Conservation (phyloP, 2,113 vertebrate species). For the Lycocorax pyrrhopterus region DNA sequence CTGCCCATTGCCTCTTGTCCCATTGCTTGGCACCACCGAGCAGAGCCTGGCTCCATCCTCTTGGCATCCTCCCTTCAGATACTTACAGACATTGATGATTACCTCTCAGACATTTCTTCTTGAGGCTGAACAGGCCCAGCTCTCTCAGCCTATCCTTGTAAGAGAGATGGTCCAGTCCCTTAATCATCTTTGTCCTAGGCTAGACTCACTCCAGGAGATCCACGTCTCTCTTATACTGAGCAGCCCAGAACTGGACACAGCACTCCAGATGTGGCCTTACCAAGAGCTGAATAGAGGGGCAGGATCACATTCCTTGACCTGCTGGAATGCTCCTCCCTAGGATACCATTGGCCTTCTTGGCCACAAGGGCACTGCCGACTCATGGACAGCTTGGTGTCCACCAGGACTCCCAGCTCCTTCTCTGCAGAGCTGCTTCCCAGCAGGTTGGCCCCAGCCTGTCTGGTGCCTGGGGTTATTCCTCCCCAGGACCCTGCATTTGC, state of each 20-base stretch:
- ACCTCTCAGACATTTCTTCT: not conserved
- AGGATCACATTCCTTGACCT: not conserved
- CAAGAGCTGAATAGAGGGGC: not conserved
- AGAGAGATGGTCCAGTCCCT: not conserved
- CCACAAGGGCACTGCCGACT: not conserved
- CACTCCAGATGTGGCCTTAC: not conserved
- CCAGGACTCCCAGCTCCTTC: not conserved
- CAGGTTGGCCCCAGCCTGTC: not conserved
- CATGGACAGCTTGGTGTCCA: not conserved
- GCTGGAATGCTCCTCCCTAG: not conserved
- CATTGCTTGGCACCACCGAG: fast-evolving
- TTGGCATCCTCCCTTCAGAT: not conserved
- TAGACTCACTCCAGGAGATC: not conserved
- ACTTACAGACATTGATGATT: not conserved
- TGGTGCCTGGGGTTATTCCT: not conserved
- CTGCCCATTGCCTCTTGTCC: not conserved
- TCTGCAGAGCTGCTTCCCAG: not conserved
- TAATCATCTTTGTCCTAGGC: not conserved
- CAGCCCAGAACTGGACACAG: not conserved
- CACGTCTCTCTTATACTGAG: not conserved
- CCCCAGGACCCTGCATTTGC: not conserved
- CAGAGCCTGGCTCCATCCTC: not conserved
- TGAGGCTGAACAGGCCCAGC: not conserved
- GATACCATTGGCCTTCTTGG: not conserved
- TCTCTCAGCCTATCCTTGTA: not conserved